A percentile compares a stretch with the other conserved stretches of the same genome.
Conservation (phyloP, 2,888 invertebrate genomes). For the Drosophila maculinotata region DNA sequence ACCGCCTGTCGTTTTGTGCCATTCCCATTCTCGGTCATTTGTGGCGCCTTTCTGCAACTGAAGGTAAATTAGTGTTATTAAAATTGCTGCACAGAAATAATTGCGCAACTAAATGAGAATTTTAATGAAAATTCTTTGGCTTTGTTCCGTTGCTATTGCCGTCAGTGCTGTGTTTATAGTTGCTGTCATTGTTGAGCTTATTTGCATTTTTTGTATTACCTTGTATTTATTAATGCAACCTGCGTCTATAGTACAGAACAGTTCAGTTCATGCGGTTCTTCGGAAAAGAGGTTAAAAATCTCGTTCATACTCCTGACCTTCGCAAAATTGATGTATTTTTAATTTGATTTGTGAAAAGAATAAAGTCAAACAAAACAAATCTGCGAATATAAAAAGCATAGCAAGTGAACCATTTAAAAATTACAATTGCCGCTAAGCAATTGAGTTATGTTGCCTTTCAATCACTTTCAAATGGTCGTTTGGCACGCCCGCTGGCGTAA, state of each 20-base stretch:
- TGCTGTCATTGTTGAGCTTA: conserved; percentile 19
- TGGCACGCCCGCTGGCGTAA: conserved; percentile 48
- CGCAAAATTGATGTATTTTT: conserved; percentile 2
- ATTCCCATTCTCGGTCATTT: conserved; percentile 12
- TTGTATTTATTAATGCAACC: conserved; percentile 22
- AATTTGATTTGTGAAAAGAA: conserved; percentile 8
- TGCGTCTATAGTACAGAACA: conserved; percentile 8
- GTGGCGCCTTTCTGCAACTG: conserved; percentile 55
- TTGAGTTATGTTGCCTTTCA: conserved; percentile 62
- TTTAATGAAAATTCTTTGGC: conserved; percentile 78
- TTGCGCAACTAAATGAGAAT: conserved; percentile 76
- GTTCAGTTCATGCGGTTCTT: too few relatives aligned
- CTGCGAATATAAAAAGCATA: conserved; percentile 14
- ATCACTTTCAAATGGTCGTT: conserved; percentile 40
- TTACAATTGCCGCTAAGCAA: conserved; percentile 44
- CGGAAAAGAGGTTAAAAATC: too few relatives aligned
- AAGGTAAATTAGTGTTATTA: conserved; percentile 80
- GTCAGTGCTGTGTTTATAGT: conserved; percentile 24
- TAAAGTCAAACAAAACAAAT: background rate
- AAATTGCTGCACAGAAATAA: conserved; percentile 77
- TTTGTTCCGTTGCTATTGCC: conserved; percentile 28
- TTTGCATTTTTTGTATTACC: conserved; percentile 33
- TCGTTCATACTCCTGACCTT: background rate
- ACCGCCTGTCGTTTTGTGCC: conserved; percentile 21
- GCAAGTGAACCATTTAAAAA: conserved; percentile 32